A percentile compares a stretch with the other conserved stretches of the same genome.
Conservation (phyloP, 2,888 invertebrate genomes). For the Rotaria socialis region DNA sequence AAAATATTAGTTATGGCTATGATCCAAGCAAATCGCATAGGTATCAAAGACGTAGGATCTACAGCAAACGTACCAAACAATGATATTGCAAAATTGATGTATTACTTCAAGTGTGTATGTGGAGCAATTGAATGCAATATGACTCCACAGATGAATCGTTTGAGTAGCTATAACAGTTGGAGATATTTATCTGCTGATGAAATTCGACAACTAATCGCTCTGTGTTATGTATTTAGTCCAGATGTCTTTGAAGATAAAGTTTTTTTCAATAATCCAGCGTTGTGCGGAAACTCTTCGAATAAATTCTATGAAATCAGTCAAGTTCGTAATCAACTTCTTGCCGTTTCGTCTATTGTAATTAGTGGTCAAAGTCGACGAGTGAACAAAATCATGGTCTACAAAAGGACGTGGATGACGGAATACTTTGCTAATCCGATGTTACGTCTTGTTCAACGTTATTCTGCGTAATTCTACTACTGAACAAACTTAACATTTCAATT, state of each 20-base stretch:
- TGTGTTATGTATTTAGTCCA: neutral
- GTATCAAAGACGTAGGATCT: no score
- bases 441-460: neutral
- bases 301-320: slow-evolving; percentile 7
- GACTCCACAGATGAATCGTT: neutral
- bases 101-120: neutral
- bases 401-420: neutral
- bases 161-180: neutral
- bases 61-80: neutral
- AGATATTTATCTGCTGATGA: neutral
- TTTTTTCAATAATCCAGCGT: neutral
- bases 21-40: no score
- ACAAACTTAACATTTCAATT: no score
- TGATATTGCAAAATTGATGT: neutral
- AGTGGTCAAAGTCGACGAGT: neutral
- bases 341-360: neutral
- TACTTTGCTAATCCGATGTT: neutral
- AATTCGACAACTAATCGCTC: neutral
- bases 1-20: no score
- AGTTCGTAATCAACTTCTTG: neutral
- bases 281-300: neutral
- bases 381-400: neutral
- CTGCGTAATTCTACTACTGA: no score
- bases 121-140: neutral
- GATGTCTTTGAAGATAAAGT: neutral